Conservation (phyloP, 2,113 vertebrate species). For the Isichthys henryi region DNA sequence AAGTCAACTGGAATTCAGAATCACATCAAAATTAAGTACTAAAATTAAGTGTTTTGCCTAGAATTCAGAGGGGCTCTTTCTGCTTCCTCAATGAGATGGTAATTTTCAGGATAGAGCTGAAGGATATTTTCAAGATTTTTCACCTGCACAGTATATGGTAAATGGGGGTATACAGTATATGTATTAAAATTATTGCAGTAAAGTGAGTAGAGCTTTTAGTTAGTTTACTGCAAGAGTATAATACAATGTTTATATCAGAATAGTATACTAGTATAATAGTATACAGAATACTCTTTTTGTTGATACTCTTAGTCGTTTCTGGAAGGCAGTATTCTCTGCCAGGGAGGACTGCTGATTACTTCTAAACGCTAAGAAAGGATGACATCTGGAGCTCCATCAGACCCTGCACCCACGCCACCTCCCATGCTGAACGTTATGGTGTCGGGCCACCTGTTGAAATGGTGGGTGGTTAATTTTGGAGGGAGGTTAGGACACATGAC, state of each 20-base stretch:
- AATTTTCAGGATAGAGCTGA: background rate
- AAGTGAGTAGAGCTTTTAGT: background rate
- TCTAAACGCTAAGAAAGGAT: background rate
- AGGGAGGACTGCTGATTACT: background rate
- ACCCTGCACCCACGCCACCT: conserved; percentile 24
- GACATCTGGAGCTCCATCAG: conserved; percentile 4
- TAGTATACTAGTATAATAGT: no score
- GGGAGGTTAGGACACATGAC: conserved; percentile 70
- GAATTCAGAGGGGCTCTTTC: background rate
- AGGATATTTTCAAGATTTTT: background rate
- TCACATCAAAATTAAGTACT: background rate
- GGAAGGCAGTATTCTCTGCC: background rate
- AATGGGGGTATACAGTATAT: background rate
- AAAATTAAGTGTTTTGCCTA: background rate
- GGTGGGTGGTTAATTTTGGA: conserved; percentile 72
- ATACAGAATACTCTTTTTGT: background rate
- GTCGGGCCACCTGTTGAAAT: conserved; percentile 80
- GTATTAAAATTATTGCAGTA: background rate
- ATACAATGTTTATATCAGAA: background rate
- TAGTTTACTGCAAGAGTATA: background rate
- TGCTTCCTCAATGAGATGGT: background rate
- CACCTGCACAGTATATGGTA: background rate
- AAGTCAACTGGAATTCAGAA: background rate
- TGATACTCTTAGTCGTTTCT: background rate
- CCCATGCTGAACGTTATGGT: conserved; percentile 40